Conservation (phyloP, 2,797 vertebrate species). For the Mycteria americana region DNA sequence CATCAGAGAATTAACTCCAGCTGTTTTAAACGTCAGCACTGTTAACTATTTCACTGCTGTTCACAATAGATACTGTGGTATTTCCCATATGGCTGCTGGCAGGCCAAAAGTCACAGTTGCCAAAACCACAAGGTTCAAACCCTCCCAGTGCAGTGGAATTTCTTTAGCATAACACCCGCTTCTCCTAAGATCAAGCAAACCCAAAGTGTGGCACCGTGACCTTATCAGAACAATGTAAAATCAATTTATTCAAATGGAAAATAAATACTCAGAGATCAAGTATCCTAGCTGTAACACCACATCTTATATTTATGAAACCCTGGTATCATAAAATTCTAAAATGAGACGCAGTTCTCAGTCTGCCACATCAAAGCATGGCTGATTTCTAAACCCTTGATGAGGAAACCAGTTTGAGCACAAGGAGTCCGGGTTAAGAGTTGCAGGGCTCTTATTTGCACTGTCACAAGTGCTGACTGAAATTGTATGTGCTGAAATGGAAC, state of each 20-base stretch:
- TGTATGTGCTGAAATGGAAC: background rate
- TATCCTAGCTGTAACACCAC: background rate
- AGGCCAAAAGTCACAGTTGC: background rate
- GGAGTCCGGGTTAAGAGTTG: background rate
- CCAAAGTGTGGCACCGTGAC: background rate
- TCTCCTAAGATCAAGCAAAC: background rate
- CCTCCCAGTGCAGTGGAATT: background rate
- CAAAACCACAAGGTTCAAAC: background rate
- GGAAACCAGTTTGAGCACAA: constrained; percentile 6
- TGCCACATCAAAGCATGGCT: background rate
- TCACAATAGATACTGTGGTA: background rate
- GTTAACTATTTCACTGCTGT: background rate
- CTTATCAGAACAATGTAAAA: constrained; percentile 18
- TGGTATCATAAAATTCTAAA: background rate
- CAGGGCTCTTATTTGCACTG: background rate
- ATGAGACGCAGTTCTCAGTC: background rate
- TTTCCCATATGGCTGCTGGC: background rate
- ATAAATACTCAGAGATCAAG: background rate
- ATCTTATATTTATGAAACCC: background rate
- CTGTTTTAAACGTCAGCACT: background rate
- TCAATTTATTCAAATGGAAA: constrained; percentile 1
- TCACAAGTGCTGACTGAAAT: constrained; percentile 5
- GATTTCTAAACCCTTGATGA: constrained; percentile 20
- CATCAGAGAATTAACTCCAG: background rate
- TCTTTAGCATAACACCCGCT: background rate